Conservation (phyloP, 2,888 invertebrate genomes). For the Terebella lapidaria region DNA sequence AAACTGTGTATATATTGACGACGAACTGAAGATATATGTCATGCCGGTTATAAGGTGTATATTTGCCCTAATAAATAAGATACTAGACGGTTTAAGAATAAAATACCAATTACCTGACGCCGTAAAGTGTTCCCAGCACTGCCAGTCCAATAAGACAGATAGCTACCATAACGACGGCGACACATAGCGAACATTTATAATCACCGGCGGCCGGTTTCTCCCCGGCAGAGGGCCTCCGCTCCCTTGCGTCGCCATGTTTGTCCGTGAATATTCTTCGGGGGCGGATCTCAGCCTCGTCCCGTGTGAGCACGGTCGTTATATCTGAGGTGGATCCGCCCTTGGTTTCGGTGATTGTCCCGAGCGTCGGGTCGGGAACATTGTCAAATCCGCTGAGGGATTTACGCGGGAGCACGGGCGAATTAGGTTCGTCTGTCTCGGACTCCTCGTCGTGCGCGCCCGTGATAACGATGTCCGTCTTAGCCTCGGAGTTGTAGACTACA, state of each 20-base stretch:
- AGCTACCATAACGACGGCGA: background rate
- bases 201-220: background rate
- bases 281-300: background rate
- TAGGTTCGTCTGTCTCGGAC: background rate
- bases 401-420: background rate
- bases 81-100: background rate
- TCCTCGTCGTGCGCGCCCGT: background rate
- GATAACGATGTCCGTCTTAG: background rate
- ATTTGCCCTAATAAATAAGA: no score
- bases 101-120: background rate
- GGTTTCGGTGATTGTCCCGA: background rate
- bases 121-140: background rate
- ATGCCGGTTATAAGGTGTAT: no score
- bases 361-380: no score
- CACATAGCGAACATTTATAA: slow-evolving; percentile 1
- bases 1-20: no score
- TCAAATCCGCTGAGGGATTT: background rate
- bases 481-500: slow-evolving; percentile 2
- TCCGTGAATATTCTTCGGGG: no score
- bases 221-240: background rate
- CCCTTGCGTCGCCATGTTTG: no score
- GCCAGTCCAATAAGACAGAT: background rate
- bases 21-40: no score
- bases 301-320: background rate
- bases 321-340: background rate